Evolutionary conservation across 1,140 invertebrate genomes (phyloP), one percentile per base, ranked within the genome.

Genomic region (Diorhabda elongata): DNA sequence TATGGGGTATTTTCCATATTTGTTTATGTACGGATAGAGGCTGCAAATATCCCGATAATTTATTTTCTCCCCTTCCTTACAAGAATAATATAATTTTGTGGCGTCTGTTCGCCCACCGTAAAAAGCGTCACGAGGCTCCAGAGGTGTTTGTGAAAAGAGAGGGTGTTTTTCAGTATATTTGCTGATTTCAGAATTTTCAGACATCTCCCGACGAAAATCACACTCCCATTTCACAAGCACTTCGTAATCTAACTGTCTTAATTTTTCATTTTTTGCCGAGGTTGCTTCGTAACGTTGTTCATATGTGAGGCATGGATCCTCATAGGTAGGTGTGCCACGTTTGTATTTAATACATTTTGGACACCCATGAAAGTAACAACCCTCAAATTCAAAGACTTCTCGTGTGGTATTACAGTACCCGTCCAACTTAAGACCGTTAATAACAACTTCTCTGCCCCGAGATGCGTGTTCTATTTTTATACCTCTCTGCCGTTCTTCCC

Each of bases 1-100:
- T n/a, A 81, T 42, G 6, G 80, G 81, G 68, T 76, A 82, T 59
- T 71, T 69, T 2, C 71, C 73, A 59, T 75, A 75, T 62, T 78
- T 78, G 64, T 67, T 67, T 41, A 77, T 63, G 11, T 64, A 79
- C 42, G 77, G 80, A 71, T 82, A 81, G 4, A 82, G 67, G 26
- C 73, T 75, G 44, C 72, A 75, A 57, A 81, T 73, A 69, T 82
- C 79, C 2, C 74, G 59, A 61, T 81, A 82, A 62, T 71, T 71
- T 44, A 81, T 81, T 73, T 73, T 74, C 72, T 82, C 79, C 59
- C 65, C 44, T 3, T 7, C 3, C 5, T 58, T 44, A 56, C 58
- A 66, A 42, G 69, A 66, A 56, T 66, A 64, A 67, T 66, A 72
- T 44, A 63, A 47, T 57, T 58, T 61, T 4, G 11, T 56, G 7